Conservation (phyloP, 2,888 invertebrate species). For the Epinotia brunnichana region DNA sequence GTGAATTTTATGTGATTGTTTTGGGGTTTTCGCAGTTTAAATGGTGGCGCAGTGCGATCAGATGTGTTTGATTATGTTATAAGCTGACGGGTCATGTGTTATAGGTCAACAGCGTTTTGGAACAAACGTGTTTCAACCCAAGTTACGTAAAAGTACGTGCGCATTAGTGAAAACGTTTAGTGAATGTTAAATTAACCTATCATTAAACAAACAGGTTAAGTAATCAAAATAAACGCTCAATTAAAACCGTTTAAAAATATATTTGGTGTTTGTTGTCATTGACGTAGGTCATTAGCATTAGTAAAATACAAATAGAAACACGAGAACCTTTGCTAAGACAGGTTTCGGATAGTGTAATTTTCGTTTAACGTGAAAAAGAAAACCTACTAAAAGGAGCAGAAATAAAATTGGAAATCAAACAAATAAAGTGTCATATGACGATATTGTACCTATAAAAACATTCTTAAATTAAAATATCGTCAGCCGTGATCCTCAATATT, state of each 20-base stretch:
- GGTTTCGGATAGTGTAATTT: not conserved
- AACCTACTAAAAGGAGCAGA: too few species aligned
- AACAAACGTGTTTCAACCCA: conserved; percentile 47
- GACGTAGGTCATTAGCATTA: conserved; percentile 14
- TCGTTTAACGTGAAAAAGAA: not conserved
- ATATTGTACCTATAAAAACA: too few species aligned
- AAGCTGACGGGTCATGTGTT: conserved; percentile 54
- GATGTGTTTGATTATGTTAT: conserved; percentile 64
- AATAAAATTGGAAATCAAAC: too few species aligned
- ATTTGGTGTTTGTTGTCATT: conserved; percentile 6
- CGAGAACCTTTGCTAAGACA: not conserved
- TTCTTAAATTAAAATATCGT: too few species aligned
- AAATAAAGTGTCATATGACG: too few species aligned
- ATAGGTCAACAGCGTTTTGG: conserved; percentile 60
- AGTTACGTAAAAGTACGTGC: conserved; percentile 7
- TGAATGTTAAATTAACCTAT: conserved; percentile 13
- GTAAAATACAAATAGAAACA: not conserved
- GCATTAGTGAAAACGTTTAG: conserved; percentile 2
- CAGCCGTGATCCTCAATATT: not conserved
- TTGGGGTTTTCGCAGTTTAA: conserved; percentile 46
- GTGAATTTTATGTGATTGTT: conserved; percentile 39
- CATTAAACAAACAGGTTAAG: conserved; percentile 4
- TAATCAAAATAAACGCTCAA: conserved; percentile 16
- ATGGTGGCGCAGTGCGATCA: conserved; percentile 68
- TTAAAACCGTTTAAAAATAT: conserved; percentile 5